Evolutionary conservation across 2,113 vertebrate genomes (phyloP), one percentile per base, ranked within the genome.

Genomic region (Fulmarus glacialis): DNA sequence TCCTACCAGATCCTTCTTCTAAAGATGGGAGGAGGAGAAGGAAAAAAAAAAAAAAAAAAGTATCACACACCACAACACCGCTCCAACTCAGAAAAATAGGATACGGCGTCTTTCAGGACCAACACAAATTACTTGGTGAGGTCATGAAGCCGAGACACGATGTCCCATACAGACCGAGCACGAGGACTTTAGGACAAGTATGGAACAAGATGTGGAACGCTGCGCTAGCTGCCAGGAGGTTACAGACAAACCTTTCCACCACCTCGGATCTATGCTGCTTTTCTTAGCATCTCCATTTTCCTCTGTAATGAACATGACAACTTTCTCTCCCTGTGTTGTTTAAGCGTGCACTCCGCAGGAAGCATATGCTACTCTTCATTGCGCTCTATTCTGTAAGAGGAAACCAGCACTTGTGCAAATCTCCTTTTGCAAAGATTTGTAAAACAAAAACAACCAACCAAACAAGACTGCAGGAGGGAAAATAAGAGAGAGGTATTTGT

Each of bases 151-250:
- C 2, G 4, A 79, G 81, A 43, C 12, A 21, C 3, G 11, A 73
- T 29, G 16, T 38, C 32, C 7, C 8, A 0, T 8, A 45, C 8
- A 63, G 67, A 55, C 15, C 4, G 2, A 71, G 38, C 4, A 9
- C 1, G 18, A 72, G 17, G 38, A n/a, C n/a, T 63, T 48, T 8
- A 64, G 29, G 34, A 58, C 42, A 84, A 56, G 63, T n/a, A 36
- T 4, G 20, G 53, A 56, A 43, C 6, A 66, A 82, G 26, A 12
- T 0, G 2, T 14, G 2, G 34, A 72, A 72, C 0, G 2, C 48
- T 23, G 16, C 1, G 0, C 30, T 53, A 45, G 13, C 19, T 90
- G 29, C 67, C 38, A 58, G 22, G 15, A 70, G 11, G 19, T 45
- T 79, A 48, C 21, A 32, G 40, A 3, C 14, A 38, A 62, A 29